Conservation (phyloP, 1,140 invertebrate species). For the Diuraphis noxia region DNA sequence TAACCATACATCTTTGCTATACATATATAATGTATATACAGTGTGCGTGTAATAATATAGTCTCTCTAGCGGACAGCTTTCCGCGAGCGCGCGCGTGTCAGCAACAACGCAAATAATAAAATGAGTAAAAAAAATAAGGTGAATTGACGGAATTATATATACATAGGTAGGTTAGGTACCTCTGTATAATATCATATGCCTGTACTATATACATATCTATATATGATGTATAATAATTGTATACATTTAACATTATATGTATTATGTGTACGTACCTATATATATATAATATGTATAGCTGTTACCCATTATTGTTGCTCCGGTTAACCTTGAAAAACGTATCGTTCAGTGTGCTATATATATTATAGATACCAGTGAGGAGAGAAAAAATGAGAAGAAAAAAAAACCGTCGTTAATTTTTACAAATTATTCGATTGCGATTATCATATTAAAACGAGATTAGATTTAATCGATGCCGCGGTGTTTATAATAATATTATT, state of each 20-base stretch:
- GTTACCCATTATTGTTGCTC: neutral
- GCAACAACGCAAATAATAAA: neutral
- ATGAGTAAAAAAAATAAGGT: neutral
- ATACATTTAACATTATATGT: too few relatives aligned
- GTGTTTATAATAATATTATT: neutral
- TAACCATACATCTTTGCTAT: neutral
- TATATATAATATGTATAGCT: neutral
- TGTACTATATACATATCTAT: neutral
- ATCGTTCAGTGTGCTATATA: neutral
- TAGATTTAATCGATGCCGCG: neutral
- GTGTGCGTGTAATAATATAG: neutral
- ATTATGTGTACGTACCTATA: too few relatives aligned
- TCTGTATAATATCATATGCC: neutral
- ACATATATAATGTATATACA: too few relatives aligned
- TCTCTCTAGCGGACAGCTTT: neutral
- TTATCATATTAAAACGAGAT: slow-evolving; percentile 11
- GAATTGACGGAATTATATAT: neutral
- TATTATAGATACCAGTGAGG: too few relatives aligned
- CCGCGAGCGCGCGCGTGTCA: neutral
- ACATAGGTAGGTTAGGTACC: neutral
- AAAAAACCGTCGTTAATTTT: neutral
- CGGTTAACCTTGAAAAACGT: slow-evolving; percentile 8
- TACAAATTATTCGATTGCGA: neutral
- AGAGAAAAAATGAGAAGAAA: neutral
- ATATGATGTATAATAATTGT: too few relatives aligned